These are phyloP conservation scores for Rugalucina vietnamica DNA, from an alignment of 2,888 invertebrate genomes.

Conservation along the genomic window DNA sequence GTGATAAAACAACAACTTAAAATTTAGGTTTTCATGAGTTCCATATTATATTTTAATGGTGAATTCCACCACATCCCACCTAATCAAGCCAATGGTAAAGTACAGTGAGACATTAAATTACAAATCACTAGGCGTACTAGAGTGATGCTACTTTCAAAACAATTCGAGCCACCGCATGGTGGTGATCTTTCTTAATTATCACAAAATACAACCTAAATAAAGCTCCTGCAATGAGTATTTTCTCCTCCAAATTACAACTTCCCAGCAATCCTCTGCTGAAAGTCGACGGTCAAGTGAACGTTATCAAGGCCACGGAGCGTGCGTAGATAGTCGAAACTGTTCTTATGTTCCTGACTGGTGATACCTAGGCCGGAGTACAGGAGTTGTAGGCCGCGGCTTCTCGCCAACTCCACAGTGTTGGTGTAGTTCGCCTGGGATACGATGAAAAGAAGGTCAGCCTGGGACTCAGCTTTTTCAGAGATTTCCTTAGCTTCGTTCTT, in stretches of 20 bases:
- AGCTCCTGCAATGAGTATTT: too few species aligned
- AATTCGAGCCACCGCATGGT: too few species aligned
- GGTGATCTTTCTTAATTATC: too few species aligned
- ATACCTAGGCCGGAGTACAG: slow-evolving; percentile 71
- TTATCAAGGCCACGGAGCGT: slow-evolving; percentile 71
- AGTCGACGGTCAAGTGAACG: slow-evolving; percentile 77
- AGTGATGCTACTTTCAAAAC: too few species aligned
- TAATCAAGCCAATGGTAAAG: too few species aligned
- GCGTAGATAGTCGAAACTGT: slow-evolving; percentile 78
- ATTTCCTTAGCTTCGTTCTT: slow-evolving; percentile 73
- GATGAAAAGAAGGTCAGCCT: slow-evolving; percentile 60
- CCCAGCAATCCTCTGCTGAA: slow-evolving; percentile 74
- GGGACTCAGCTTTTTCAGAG: slow-evolving; percentile 67
- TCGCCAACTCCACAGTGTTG: slow-evolving; percentile 71
- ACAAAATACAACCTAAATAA: too few species aligned
- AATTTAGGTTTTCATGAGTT: too few species aligned
- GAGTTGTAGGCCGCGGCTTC: slow-evolving; percentile 69
- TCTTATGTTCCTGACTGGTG: slow-evolving; percentile 66
- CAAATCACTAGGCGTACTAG: too few species aligned
- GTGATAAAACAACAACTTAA: too few species aligned
- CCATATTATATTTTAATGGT: too few species aligned
- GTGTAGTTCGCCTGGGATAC: slow-evolving; percentile 73
- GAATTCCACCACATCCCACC: too few species aligned
- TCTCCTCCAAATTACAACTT: not conserved
- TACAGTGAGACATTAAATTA: too few species aligned